phyloP scores from a whole-genome alignment of 2,888 invertebrate genomes.

The Tiliacea citrago region DNA sequence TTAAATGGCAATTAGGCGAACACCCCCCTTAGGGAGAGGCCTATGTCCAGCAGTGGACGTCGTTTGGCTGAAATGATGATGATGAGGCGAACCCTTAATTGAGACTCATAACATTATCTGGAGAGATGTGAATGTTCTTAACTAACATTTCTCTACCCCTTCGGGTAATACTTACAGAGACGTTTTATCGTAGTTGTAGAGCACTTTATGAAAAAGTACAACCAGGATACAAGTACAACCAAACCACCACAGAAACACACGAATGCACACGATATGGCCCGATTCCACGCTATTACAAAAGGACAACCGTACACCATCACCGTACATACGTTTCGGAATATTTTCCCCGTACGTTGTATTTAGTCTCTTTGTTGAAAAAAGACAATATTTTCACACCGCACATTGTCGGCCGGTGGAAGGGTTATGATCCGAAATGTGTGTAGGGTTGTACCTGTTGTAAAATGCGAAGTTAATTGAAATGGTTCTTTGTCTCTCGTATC shows the following conservation, averaged over 20 bases:
- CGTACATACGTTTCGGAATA: not conserved
- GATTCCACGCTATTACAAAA: conserved; percentile 1
- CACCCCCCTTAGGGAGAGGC: too few relatives aligned
- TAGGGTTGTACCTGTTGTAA: conserved; percentile 20
- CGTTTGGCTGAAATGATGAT: too few relatives aligned
- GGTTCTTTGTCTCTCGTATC: not conserved
- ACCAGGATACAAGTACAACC: not conserved
- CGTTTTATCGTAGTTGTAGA: not conserved
- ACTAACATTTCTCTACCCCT: too few relatives aligned
- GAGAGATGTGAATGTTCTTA: too few relatives aligned
- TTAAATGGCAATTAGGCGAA: too few relatives aligned
- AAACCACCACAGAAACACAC: conserved; percentile 17
- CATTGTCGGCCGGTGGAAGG: conserved; percentile 1
- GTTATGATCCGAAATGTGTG: conserved; percentile 14
- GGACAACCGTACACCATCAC: conserved; percentile 2
- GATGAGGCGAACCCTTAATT: too few relatives aligned
- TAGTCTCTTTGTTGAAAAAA: conserved; percentile 46
- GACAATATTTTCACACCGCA: conserved; percentile 39
- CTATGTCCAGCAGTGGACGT: too few relatives aligned
- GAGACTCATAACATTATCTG: too few relatives aligned
- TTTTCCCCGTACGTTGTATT: conserved; percentile 22
- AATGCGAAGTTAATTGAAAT: not conserved
- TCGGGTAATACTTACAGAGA: too few relatives aligned
- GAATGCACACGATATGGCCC: conserved; percentile 16
- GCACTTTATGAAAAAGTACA: not conserved